Percentiles rank a stretch among this genome's conserved stretches.
These are phyloP conservation scores for Meriones unguiculatus DNA, from an alignment of 2,113 vertebrate genomes.

Conservation along the genomic window DNA sequence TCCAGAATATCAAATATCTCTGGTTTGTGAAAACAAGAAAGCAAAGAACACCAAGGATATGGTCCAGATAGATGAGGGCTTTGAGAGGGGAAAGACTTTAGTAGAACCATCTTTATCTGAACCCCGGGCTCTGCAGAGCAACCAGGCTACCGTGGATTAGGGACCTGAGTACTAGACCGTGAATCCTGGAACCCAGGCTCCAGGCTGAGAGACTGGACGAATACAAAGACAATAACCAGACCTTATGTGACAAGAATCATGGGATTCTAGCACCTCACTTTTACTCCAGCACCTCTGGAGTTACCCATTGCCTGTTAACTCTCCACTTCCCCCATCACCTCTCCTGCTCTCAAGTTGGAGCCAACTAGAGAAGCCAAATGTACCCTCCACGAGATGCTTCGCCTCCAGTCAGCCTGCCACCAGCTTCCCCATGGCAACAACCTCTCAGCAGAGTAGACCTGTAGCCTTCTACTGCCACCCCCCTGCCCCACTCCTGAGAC, in stretches of 20 bases:
- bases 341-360: neutral
- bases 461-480: neutral
- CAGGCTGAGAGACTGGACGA: neutral
- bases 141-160: neutral
- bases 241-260: neutral
- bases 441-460: neutral
- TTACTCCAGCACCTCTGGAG: neutral
- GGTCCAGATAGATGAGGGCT: neutral
- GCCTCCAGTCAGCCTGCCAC: neutral
- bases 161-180: neutral
- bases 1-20: conserved; percentile 59
- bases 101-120: neutral
- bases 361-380: neutral
- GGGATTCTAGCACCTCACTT: neutral
- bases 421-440: neutral
- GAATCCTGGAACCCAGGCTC: neutral
- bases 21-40: conserved; percentile 47
- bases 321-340: neutral
- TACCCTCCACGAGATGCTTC: neutral
- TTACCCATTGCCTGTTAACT: neutral
- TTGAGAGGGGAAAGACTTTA: neutral
- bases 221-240: neutral
- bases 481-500: no score
- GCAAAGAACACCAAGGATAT: conserved; percentile 53
- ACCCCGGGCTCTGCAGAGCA: neutral